Percentiles rank a stretch among this genome's conserved stretches.
Conservation (phyloP, 2,113 vertebrate species). For the Aramus guarauna region DNA sequence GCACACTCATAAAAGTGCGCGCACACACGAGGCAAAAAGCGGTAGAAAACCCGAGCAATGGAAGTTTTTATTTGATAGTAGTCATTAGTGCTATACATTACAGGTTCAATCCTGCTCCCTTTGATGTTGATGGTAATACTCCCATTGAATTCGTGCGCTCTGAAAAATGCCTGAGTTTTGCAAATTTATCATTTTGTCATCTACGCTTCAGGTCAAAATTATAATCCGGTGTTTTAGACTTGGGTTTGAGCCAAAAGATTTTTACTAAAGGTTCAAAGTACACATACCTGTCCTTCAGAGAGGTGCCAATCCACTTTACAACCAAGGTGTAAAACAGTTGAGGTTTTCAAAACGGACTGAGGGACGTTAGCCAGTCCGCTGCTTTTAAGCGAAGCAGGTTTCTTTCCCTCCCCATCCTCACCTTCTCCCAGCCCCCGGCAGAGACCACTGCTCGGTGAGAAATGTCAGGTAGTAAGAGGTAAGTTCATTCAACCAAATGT, state of each 20-base stretch:
- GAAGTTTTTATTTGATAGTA: slow-evolving; percentile 18
- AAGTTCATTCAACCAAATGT: neutral
- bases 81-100: neutral
- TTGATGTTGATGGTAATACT: neutral
- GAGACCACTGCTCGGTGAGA: neutral
- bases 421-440: neutral
- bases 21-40: neutral
- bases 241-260: neutral
- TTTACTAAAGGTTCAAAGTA: slow-evolving; percentile 11
- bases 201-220: slow-evolving; percentile 3
- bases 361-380: neutral
- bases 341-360: neutral
- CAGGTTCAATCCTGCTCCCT: slow-evolving; percentile 38
- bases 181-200: slow-evolving; percentile 46
- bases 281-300: neutral
- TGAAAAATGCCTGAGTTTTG: slow-evolving; percentile 18
- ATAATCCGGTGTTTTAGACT: neutral
- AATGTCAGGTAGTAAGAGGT: neutral
- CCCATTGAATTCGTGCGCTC: neutral
- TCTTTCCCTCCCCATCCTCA: neutral
- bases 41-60: neutral
- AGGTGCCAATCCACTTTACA: neutral
- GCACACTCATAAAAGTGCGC: neutral
- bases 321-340: accelerated
- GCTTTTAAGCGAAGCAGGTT: neutral